Base-by-base conservation (phyloP, 2,113 vertebrate genomes). In the Stomatorhinus ivindoensis region DNA sequence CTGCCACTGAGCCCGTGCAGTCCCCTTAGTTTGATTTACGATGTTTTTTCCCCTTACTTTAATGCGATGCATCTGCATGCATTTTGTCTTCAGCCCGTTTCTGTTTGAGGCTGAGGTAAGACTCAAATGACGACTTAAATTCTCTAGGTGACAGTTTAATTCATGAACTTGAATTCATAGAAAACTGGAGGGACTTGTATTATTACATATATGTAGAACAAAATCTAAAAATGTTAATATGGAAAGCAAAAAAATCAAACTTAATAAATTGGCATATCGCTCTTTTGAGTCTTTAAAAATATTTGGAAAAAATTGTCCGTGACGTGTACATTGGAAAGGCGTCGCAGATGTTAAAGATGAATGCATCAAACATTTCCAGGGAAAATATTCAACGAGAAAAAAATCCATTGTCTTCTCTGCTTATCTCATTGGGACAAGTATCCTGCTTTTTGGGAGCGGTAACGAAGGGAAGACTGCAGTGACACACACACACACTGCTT, bases 361-460 rank as follows among this genome's bases (percentile, higher is more conserved):
- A 94, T 94, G 93, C 94, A 94, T 94, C 95, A 95, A 96, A 95
- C 95, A 95, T 95, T 96, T 95, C 95, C 95, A 94, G 92, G 92
- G 94, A 94, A 95, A 95, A 95, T 94, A 87, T 92, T 94, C 90
- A 95, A 93, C 91, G 91, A 92, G 94, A 95, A 46, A 10, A 94
- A 94, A 95, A 92, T 94, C 96, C 95, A 98, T 98, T 98, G 97
- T 98, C 97, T 96, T 96, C 13, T 92, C 93, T 92, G 93, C 97
- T 99, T 99, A 98, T 99, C 97, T 98, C 95, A 93, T 94, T 90
- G 94, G 95, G 96, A 96, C 97, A 96, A 96, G 97, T 97, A 98
- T 98, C 97, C 97, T 98, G 97, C 97, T 94, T 95, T 96, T 96
- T 93, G 83, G 92, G 90, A 92, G 93, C 94, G 93, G 95, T 93